Conservation (phyloP, 2,888 invertebrate species). For the Clivina fossor region DNA sequence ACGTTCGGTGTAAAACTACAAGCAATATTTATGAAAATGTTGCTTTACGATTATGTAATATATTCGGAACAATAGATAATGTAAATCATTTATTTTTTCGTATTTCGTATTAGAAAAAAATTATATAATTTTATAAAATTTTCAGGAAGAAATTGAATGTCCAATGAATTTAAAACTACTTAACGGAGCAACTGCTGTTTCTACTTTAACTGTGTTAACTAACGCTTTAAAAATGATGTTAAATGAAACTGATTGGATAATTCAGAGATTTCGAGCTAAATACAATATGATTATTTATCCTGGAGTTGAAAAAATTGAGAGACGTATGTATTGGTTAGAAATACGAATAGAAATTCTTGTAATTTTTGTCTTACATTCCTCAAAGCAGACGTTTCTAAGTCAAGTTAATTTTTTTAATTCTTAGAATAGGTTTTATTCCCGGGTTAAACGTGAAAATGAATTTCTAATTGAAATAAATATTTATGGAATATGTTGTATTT, state of each 20-base stretch:
- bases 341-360: too few relatives aligned
- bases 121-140: constrained; percentile 14
- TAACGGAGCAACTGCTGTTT: constrained; percentile 48
- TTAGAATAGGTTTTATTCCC: too few relatives aligned
- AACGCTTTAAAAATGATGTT: constrained; percentile 49
- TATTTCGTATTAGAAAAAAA: constrained; percentile 5
- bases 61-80: constrained; percentile 53
- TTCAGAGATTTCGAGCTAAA: constrained; percentile 51
- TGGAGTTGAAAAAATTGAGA: constrained; percentile 45
- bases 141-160: constrained; percentile 44
- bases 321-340: constrained; percentile 48
- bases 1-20: constrained; percentile 49
- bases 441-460: too few relatives aligned
- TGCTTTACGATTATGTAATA: constrained; percentile 51
- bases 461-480: too few relatives aligned
- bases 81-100: constrained; percentile 46
- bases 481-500: too few relatives aligned
- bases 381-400: too few relatives aligned
- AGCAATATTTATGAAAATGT: constrained; percentile 52
- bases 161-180: constrained; percentile 49
- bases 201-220: constrained; percentile 51
- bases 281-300: constrained; percentile 46
- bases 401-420: too few relatives aligned
- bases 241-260: constrained; percentile 53
- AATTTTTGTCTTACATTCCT: too few relatives aligned